A percentile compares a stretch with the other conserved stretches of the same genome.
Conservation (phyloP, 2,888 invertebrate species). For the Mamestra brassicae region DNA sequence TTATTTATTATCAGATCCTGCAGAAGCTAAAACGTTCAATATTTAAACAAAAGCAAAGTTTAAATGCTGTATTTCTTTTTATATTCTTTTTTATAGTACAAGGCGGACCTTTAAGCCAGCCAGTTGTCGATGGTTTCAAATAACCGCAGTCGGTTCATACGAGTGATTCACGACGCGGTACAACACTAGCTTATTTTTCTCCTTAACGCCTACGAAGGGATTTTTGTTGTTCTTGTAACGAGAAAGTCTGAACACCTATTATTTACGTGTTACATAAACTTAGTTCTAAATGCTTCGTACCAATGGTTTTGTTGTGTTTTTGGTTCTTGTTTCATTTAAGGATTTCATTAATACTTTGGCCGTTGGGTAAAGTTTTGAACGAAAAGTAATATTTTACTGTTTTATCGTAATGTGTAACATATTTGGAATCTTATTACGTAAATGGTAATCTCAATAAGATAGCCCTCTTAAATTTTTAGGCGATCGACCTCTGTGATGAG, state of each 20-base stretch:
- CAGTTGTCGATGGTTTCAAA: constrained; percentile 67
- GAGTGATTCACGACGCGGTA: constrained; percentile 63
- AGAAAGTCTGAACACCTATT: constrained; percentile 63
- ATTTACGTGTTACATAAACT: constrained; percentile 65
- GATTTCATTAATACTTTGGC: neutral
- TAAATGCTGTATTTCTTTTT: constrained; percentile 7
- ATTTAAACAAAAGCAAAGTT: neutral
- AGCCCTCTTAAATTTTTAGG: neutral
- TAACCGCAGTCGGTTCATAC: constrained; percentile 63
- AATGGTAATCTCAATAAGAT: neutral
- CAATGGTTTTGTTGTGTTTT: constrained; percentile 44
- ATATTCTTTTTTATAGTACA: neutral
- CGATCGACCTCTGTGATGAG: neutral
- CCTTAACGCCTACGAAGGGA: constrained; percentile 57
- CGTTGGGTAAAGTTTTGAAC: neutral
- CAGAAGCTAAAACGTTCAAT: neutral
- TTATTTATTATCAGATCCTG: too few relatives aligned
- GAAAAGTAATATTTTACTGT: neutral
- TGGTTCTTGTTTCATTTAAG: neutral
- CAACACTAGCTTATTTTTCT: constrained; percentile 58
- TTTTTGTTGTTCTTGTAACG: constrained; percentile 64
- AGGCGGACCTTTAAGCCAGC: constrained; percentile 18
- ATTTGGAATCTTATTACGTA: neutral
- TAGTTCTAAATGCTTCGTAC: constrained; percentile 60
- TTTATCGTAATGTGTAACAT: too few relatives aligned